phyloP scores from a whole-genome alignment of 2,888 invertebrate species.

The Spilarctia lutea region DNA sequence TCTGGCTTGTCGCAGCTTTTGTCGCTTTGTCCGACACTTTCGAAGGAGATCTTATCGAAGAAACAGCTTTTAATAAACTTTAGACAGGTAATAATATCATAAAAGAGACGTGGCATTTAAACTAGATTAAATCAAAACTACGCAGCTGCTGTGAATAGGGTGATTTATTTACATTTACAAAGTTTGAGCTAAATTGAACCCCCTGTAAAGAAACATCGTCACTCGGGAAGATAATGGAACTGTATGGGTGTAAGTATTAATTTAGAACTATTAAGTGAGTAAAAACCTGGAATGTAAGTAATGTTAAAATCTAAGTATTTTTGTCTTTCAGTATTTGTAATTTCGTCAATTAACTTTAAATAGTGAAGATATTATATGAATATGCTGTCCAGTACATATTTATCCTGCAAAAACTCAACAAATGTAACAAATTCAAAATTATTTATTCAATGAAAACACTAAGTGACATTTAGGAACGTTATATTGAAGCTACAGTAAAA shows the following conservation, averaged over 20 bases:
- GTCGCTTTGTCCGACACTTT: constrained; percentile 49
- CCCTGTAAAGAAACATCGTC: neutral
- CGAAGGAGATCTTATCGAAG: constrained; percentile 59
- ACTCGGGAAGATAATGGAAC: neutral
- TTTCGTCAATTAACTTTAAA: neutral
- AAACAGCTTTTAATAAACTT: constrained; percentile 51
- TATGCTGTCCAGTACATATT: neutral
- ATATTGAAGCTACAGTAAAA: too few species aligned
- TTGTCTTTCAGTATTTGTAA: neutral
- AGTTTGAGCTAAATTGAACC: constrained; percentile 28
- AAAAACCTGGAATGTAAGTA: neutral
- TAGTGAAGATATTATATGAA: neutral
- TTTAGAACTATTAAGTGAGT: neutral
- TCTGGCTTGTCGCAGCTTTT: constrained; percentile 48
- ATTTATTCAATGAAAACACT: too few species aligned
- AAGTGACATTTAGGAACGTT: too few species aligned
- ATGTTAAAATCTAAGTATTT: neutral
- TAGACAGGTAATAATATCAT: constrained; percentile 52
- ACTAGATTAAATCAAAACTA: constrained; percentile 50
- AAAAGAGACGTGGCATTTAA: constrained; percentile 48
- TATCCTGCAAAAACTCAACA: neutral
- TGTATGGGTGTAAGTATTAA: neutral
- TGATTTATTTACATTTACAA: constrained; percentile 47
- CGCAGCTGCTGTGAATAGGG: constrained; percentile 38
- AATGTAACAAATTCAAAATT: too few species aligned